These are phyloP conservation scores for Amblyjoppa fuscipennis DNA, from an alignment of 2,888 invertebrate genomes.

Conservation along the genomic window DNA sequence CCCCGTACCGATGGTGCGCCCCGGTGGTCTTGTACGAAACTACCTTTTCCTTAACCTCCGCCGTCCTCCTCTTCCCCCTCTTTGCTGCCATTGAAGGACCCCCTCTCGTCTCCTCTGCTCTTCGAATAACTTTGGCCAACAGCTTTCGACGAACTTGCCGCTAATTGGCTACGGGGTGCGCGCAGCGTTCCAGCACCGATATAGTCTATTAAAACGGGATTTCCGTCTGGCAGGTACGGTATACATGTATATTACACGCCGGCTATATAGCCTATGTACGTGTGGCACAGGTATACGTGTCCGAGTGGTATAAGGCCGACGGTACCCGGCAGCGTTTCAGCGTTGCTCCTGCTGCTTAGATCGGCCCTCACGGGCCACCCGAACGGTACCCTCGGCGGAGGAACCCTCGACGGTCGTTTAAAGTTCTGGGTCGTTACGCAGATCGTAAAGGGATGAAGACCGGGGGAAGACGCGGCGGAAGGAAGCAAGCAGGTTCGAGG, in stretches of 20 bases:
- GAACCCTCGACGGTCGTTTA: constrained; percentile 62
- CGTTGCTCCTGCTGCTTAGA: constrained; percentile 25
- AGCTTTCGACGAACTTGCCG: constrained; percentile 58
- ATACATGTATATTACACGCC: constrained; percentile 9
- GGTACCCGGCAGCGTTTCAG: constrained; percentile 33
- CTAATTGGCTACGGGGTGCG: constrained; percentile 61
- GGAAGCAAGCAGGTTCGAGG: constrained; percentile 14
- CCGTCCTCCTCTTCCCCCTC: background rate
- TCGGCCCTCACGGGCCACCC: constrained; percentile 46
- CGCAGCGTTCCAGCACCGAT: constrained; percentile 39
- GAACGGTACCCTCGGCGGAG: constrained; percentile 50
- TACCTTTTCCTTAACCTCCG: constrained; percentile 56
- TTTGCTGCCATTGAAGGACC: constrained; percentile 25
- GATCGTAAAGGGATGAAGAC: constrained; percentile 64
- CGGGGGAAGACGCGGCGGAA: constrained; percentile 29
- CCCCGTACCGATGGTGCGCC: background rate
- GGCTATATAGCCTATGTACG: background rate
- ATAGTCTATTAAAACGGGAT: constrained; percentile 63
- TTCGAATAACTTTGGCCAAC: constrained; percentile 60
- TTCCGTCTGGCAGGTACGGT: constrained; percentile 41
- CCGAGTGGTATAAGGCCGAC: constrained; percentile 40
- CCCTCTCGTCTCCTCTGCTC: constrained; percentile 30
- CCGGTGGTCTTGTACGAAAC: constrained; percentile 48
- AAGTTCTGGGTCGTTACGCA: constrained; percentile 66
- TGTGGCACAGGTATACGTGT: constrained; percentile 32